Conservation (phyloP, 1,140 invertebrate genomes). For the Augochlora pura region DNA sequence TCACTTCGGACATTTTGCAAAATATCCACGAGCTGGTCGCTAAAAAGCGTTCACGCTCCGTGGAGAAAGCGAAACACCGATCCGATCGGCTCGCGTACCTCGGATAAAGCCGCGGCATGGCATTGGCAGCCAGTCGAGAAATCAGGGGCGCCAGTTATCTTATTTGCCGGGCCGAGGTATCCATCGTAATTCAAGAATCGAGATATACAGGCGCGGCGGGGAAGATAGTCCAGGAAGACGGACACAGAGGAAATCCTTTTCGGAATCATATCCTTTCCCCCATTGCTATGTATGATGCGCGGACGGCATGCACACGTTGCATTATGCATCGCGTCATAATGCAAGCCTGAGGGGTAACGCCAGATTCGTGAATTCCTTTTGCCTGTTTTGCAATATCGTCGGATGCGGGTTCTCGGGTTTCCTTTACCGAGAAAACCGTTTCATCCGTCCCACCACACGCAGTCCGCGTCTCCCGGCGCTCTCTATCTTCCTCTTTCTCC, state of each 20-base stretch:
- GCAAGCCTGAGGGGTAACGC: slow-evolving; percentile 53
- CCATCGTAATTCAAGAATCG: slow-evolving; percentile 12
- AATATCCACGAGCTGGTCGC: too few relatives aligned
- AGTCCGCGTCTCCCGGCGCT: neutral
- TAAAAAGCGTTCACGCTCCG: too few relatives aligned
- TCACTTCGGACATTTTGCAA: too few relatives aligned
- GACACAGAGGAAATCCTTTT: slow-evolving; percentile 53
- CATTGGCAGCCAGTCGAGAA: neutral
- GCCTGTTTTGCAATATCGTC: slow-evolving; percentile 61
- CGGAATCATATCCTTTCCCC: slow-evolving; percentile 53
- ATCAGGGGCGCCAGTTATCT: neutral
- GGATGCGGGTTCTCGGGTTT: slow-evolving; percentile 40
- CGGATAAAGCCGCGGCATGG: neutral
- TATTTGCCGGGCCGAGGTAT: neutral
- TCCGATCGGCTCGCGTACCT: neutral
- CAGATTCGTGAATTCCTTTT: slow-evolving; percentile 64
- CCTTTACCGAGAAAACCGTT: slow-evolving; percentile 22
- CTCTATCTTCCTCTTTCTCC: too few relatives aligned
- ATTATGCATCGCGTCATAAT: slow-evolving; percentile 66
- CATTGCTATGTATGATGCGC: slow-evolving; percentile 66
- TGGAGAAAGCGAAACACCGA: too few relatives aligned
- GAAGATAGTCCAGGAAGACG: neutral
- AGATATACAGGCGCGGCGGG: slow-evolving; percentile 24
- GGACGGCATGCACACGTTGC: slow-evolving; percentile 57
- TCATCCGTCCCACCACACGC: slow-evolving; percentile 9